These are phyloP conservation scores for Prolemur simus DNA, from an alignment of 2,113 vertebrate species.

Conservation along the genomic window DNA sequence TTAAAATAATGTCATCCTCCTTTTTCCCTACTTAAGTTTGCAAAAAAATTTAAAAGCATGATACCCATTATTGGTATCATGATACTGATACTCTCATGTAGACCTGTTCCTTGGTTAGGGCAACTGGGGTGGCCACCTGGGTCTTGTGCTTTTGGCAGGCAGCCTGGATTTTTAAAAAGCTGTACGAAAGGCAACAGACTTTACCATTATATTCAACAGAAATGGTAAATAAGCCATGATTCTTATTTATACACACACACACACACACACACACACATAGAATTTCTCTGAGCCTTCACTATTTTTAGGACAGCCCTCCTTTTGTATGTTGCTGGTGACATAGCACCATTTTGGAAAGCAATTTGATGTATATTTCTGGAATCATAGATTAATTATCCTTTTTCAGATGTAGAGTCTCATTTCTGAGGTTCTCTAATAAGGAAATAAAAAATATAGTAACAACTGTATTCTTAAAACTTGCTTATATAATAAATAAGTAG, in stretches of 20 bases:
- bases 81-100: neutral
- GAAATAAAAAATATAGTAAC: constrained; percentile 11
- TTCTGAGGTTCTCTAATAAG: constrained; percentile 27
- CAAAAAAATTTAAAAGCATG: neutral
- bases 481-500: neutral
- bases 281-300: neutral
- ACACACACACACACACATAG: neutral
- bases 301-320: neutral
- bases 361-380: constrained; percentile 7
- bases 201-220: constrained; percentile 38
- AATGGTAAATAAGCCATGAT: neutral
- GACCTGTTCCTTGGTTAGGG: neutral
- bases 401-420: neutral
- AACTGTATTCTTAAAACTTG: constrained; percentile 13
- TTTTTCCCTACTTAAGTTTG: neutral
- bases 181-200: neutral
- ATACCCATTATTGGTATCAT: neutral
- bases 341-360: constrained; percentile 5
- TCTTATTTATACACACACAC: neutral
- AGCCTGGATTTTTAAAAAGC: neutral
- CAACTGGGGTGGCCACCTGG: neutral
- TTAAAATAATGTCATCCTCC: constrained; percentile 18
- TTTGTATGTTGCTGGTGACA: neutral
- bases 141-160: neutral
- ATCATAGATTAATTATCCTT: neutral